Conservation (phyloP, 2,113 vertebrate genomes). For the Pardalotus punctatus region DNA sequence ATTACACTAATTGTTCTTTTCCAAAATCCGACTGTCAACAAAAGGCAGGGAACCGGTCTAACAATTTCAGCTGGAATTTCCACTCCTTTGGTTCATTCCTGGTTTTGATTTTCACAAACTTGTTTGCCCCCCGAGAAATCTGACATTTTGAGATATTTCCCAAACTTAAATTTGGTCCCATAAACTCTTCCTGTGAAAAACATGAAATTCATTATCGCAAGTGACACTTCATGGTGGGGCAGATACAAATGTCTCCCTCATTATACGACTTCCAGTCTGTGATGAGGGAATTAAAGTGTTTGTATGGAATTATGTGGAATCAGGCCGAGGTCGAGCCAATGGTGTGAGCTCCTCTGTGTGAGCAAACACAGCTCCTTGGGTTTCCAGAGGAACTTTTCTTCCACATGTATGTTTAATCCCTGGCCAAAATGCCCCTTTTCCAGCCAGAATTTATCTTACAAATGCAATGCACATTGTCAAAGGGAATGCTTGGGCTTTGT, state of each 20-base stretch:
- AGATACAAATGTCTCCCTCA: not conserved
- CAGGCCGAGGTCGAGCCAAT: not conserved
- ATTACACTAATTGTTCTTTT: constrained; percentile 51
- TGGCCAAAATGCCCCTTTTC: not conserved
- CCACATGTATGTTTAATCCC: not conserved
- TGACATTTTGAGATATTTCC: constrained; percentile 6
- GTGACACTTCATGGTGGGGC: not conserved
- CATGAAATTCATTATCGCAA: not conserved
- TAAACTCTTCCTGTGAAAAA: not conserved
- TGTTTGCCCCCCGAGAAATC: not conserved
- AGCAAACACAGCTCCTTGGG: not conserved
- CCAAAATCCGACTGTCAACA: constrained; percentile 29
- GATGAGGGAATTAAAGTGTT: not conserved
- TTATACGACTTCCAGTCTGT: not conserved
- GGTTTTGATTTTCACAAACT: constrained; percentile 14
- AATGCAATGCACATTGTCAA: not conserved
- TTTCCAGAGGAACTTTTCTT: not conserved
- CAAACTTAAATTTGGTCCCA: not conserved
- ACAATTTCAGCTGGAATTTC: constrained; percentile 15
- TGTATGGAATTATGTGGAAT: not conserved
- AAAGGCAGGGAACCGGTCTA: constrained; percentile 17
- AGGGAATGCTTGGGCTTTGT: not conserved
- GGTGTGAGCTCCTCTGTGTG: not conserved
- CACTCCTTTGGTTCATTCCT: not conserved
- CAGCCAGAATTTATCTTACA: not conserved